Evolutionary conservation across 2,797 vertebrate genomes (phyloP).

Genomic region (Tokudaia muenninki): DNA sequence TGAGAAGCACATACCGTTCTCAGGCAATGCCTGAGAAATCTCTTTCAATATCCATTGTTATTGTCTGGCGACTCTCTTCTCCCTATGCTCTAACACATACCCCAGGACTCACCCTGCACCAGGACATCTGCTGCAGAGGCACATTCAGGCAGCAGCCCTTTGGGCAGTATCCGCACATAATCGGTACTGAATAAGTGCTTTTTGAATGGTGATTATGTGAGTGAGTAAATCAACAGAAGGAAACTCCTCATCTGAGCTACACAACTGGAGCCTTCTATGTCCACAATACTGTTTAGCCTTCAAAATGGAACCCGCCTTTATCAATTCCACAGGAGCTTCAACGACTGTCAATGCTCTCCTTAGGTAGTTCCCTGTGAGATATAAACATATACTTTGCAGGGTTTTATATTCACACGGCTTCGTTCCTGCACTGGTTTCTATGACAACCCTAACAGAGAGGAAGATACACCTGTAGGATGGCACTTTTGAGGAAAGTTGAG

Average conservation of each 20-base stretch:
- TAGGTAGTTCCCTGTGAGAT: not conserved
- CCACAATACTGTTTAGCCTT: not conserved
- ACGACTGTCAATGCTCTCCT: not conserved
- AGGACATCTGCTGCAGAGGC: not conserved
- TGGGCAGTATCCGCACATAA: rapidly evolving
- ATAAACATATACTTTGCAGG: not conserved
- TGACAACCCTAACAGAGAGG: not conserved
- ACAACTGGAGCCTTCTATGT: no score
- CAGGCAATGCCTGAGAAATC: not conserved
- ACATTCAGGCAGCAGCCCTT: not conserved
- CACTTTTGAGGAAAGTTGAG: not conserved
- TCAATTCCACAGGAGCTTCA: not conserved
- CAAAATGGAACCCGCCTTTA: not conserved
- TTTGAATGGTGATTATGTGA: not conserved
- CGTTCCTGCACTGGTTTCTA: not conserved
- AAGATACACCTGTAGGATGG: not conserved
- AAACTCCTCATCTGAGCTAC: no score
- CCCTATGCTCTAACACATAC: rapidly evolving
- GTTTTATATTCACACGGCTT: not conserved
- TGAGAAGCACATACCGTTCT: not conserved
- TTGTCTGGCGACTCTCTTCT: rapidly evolving
- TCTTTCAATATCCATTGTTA: not conserved
- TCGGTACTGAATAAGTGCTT: not conserved
- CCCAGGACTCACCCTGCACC: not conserved
- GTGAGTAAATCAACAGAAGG: not conserved